These are phyloP conservation scores for Herpetotheres cachinnans DNA, from an alignment of 2,113 vertebrate species.

Conservation along the genomic window DNA sequence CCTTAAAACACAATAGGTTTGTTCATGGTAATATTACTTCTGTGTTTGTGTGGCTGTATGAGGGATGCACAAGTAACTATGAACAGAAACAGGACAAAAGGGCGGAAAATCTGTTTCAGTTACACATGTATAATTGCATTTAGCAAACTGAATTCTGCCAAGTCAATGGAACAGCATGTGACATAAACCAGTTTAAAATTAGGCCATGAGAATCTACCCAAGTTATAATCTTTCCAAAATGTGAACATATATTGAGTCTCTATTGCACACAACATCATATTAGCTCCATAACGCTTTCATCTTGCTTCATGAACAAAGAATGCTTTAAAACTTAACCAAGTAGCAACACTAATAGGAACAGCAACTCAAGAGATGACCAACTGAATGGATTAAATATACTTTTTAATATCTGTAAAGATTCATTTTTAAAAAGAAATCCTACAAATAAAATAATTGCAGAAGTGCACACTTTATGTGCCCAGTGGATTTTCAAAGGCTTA, in stretches of 20 bases:
- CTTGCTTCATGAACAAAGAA: slow-evolving; percentile 11
- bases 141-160: background rate
- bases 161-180: background rate
- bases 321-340: slow-evolving; percentile 33
- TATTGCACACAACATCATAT: background rate
- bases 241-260: background rate
- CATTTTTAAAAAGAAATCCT: slow-evolving; percentile 4
- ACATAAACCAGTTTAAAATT: slow-evolving; percentile 25
- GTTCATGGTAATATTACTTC: background rate
- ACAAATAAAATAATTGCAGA: background rate
- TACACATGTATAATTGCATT: background rate
- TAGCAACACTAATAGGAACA: background rate
- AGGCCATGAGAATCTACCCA: background rate
- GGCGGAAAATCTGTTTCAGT: background rate
- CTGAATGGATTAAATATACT: background rate
- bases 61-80: background rate
- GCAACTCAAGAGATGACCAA: background rate
- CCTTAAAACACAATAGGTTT: background rate
- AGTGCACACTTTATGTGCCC: background rate
- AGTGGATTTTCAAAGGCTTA: background rate
- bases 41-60: background rate
- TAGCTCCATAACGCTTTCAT: background rate
- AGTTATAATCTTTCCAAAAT: slow-evolving; percentile 6
- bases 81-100: background rate
- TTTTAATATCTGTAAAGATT: slow-evolving; percentile 9